Evolutionary conservation across 2,113 vertebrate species (phyloP).

Genomic region (Burhinus bistriatus): DNA sequence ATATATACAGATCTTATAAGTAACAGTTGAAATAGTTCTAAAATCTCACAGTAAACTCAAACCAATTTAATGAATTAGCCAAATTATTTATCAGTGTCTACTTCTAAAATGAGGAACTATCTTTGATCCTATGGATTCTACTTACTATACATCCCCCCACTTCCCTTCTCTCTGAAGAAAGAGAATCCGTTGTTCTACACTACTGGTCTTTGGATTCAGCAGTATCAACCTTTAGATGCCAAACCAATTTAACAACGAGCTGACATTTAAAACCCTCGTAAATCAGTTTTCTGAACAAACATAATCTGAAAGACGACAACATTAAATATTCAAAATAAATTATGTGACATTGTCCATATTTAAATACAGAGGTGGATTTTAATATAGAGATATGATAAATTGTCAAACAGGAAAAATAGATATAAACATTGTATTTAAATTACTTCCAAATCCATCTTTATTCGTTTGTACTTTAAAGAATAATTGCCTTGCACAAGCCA

Average conservation of each 20-base stretch:
- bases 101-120: background rate
- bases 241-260: slow-evolving; percentile 18
- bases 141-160: background rate
- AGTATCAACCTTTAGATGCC: background rate
- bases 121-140: background rate
- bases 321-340: slow-evolving; percentile 25
- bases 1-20: background rate
- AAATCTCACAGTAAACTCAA: background rate
- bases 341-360: background rate
- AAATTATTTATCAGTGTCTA: background rate
- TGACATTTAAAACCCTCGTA: background rate
- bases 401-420: slow-evolving; percentile 7
- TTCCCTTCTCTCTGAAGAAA: background rate
- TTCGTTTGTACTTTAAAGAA: slow-evolving; percentile 39
- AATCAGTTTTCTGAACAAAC: background rate
- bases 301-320: background rate
- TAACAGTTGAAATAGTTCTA: background rate
- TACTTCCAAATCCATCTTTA: slow-evolving; percentile 38
- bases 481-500: slow-evolving; percentile 50
- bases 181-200: background rate
- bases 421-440: slow-evolving; percentile 49
- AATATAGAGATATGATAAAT: background rate
- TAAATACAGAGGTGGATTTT: background rate
- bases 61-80: background rate
- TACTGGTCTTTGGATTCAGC: background rate